Evolutionary conservation across 1,140 invertebrate species (phyloP).

Genomic region (Lepidurus couesii): DNA sequence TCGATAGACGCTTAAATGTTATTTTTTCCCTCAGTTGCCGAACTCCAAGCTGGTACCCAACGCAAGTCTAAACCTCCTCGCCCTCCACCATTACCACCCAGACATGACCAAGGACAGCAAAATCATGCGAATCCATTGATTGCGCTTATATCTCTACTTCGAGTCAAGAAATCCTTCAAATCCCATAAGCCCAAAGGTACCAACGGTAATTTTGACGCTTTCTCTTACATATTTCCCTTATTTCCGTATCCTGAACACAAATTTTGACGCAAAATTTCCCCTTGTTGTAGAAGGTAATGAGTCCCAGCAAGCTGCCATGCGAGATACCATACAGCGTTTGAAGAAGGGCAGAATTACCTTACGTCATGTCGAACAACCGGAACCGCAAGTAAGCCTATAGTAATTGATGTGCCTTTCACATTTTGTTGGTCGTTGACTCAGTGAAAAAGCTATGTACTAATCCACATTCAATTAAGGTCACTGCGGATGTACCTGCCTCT

Average conservation of each 20-base stretch:
- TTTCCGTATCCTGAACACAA: background rate
- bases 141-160: background rate
- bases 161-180: background rate
- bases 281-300: background rate
- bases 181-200: background rate
- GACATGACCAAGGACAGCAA: background rate
- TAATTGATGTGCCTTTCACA: background rate
- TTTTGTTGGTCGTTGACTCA: background rate
- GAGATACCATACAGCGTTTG: background rate
- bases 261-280: background rate
- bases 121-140: background rate
- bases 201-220: background rate
- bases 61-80: background rate
- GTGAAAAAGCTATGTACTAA: background rate
- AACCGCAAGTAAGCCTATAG: background rate
- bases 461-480: background rate
- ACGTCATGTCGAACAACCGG: background rate
- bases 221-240: background rate
- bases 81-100: background rate
- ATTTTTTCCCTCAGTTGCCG: background rate
- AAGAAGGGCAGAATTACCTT: background rate
- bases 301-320: background rate
- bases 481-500: background rate
- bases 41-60: background rate
- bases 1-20: background rate